These are phyloP conservation scores for Lithobius niger DNA, from an alignment of 1,140 invertebrate species.

Conservation along the genomic window DNA sequence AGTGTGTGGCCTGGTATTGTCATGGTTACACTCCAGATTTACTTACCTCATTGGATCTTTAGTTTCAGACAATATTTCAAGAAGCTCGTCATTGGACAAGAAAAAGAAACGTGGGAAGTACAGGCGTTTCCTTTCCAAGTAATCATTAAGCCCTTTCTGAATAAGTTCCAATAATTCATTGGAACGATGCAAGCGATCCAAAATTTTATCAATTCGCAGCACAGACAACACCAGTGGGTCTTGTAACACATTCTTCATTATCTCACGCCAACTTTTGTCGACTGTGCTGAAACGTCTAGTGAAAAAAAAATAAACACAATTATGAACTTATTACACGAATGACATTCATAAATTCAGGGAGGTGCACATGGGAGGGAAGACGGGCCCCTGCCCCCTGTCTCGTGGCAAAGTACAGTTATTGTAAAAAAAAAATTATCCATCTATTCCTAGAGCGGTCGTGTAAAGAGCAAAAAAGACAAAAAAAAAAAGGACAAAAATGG, in stretches of 20 bases:
- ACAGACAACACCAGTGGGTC: conserved; percentile 73
- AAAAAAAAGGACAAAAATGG: too few relatives aligned
- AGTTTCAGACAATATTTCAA: conserved; percentile 92
- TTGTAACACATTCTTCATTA: conserved; percentile 68
- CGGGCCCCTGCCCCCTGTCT: too few relatives aligned
- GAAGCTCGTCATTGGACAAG: conserved; percentile 86
- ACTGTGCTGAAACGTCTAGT: conserved; percentile 25
- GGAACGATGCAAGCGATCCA: conserved; percentile 78
- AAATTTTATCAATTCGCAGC: conserved; percentile 78
- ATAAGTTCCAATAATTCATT: conserved; percentile 76
- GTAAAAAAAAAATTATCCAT: too few relatives aligned
- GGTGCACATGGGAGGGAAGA: too few relatives aligned
- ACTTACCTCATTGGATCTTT: conserved; percentile 80
- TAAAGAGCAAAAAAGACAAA: too few relatives aligned
- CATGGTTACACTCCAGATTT: too few relatives aligned
- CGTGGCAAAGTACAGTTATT: too few relatives aligned
- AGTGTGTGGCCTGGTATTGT: too few relatives aligned
- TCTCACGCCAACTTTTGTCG: conserved; percentile 61
- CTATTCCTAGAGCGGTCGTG: too few relatives aligned
- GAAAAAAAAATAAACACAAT: conserved; percentile 10
- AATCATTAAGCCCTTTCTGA: conserved; percentile 82
- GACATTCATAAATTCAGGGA: too few relatives aligned
- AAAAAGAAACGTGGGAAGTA: conserved; percentile 96
- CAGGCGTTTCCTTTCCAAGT: conserved; percentile 87
- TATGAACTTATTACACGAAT: too few relatives aligned